phyloP scores from a whole-genome alignment of 2,113 vertebrate species.

The Chascanopsetta lugubris region DNA sequence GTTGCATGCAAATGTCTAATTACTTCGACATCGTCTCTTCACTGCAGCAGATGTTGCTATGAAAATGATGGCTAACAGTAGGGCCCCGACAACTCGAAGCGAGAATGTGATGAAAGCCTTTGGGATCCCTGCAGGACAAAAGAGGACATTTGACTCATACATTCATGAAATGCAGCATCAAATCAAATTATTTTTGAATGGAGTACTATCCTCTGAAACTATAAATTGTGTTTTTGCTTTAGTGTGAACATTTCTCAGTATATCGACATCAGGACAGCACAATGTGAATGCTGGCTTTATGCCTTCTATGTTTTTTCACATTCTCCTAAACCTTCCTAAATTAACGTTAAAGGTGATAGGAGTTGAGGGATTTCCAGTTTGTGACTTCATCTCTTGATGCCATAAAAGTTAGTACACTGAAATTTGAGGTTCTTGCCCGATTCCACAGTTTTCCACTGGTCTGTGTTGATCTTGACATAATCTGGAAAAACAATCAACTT shows the following conservation, averaged over 20 bases:
- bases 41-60: fast-evolving
- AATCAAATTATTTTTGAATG: no score
- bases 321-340: no score
- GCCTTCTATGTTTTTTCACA: no score
- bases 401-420: no score
- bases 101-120: fast-evolving
- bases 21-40: conserved; percentile 9
- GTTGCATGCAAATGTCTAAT: neutral
- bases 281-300: no score
- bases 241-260: no score
- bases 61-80: neutral
- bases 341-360: no score
- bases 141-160: neutral
- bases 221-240: no score
- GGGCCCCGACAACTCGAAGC: neutral
- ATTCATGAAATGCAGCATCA: neutral
- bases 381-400: no score
- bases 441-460: neutral
- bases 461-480: neutral
- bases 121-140: neutral
- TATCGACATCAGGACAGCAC: no score
- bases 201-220: no score
- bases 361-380: no score
- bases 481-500: conserved; percentile 31
- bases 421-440: conserved; percentile 43